Evolutionary conservation across 2,113 vertebrate species (phyloP).

Genomic region (Phasianus colchicus): DNA sequence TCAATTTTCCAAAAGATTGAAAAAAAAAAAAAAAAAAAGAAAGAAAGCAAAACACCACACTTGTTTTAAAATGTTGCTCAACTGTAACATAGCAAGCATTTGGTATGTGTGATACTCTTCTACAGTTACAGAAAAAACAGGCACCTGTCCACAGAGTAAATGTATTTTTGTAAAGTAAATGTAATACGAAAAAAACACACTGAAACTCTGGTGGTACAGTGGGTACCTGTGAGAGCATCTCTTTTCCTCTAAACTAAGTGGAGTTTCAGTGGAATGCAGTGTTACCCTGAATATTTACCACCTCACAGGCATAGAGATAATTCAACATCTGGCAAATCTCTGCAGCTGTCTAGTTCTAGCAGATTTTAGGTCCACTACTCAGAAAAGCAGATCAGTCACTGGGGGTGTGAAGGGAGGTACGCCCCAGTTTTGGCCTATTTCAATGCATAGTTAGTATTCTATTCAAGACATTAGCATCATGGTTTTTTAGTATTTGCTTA

Average conservation of each 20-base stretch:
- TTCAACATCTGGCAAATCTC: not conserved
- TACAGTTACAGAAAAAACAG: not conserved
- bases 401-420: no score
- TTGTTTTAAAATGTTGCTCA: not conserved
- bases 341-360: not conserved
- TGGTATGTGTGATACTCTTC: not conserved
- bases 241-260: not conserved
- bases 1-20: not conserved
- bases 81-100: not conserved
- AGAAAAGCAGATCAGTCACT: not conserved
- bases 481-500: not conserved
- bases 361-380: not conserved
- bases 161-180: not conserved
- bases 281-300: not conserved
- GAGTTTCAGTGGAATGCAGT: not conserved
- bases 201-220: not conserved
- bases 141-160: fast-evolving
- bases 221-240: not conserved
- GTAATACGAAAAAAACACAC: not conserved
- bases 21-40: not conserved
- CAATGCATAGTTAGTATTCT: no score
- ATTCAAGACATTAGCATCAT: not conserved
- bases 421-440: not conserved
- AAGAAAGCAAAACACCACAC: no score
- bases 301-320: not conserved